A percentile compares a stretch with the other conserved stretches of the same genome.
phyloP scores from a whole-genome alignment of 2,113 vertebrate genomes.

The Vimba vimba region DNA sequence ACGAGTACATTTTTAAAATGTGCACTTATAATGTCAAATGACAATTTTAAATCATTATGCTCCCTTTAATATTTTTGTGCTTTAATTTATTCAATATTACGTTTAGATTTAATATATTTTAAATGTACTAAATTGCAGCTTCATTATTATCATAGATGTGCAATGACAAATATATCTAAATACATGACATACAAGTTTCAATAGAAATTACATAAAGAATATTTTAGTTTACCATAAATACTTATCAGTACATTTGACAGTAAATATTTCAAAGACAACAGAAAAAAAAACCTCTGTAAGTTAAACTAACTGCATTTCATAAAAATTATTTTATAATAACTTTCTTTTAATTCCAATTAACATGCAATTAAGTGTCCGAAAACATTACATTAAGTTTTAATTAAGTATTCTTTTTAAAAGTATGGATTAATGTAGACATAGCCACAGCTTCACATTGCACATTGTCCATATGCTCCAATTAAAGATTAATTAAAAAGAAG shows the following conservation, averaged over 20 bases:
- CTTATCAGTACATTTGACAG: background rate
- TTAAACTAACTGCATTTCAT: background rate
- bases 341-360: background rate
- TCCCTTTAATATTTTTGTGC: too few species aligned
- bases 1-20: too few species aligned
- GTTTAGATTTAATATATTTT: background rate
- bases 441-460: background rate
- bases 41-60: too few species aligned
- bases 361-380: background rate
- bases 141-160: background rate
- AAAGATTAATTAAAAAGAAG: background rate
- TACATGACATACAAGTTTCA: background rate
- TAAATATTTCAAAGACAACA: background rate
- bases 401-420: background rate
- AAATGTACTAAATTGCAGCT: background rate
- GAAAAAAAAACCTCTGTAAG: background rate
- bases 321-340: too few species aligned
- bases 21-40: too few species aligned
- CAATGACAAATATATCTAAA: background rate
- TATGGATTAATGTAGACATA: background rate
- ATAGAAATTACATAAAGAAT: too few species aligned
- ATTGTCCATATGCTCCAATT: background rate
- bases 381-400: background rate
- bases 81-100: background rate
- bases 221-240: background rate